Evolutionary conservation across 1,140 invertebrate genomes (phyloP).

Genomic region (Palaemon carinicauda): DNA sequence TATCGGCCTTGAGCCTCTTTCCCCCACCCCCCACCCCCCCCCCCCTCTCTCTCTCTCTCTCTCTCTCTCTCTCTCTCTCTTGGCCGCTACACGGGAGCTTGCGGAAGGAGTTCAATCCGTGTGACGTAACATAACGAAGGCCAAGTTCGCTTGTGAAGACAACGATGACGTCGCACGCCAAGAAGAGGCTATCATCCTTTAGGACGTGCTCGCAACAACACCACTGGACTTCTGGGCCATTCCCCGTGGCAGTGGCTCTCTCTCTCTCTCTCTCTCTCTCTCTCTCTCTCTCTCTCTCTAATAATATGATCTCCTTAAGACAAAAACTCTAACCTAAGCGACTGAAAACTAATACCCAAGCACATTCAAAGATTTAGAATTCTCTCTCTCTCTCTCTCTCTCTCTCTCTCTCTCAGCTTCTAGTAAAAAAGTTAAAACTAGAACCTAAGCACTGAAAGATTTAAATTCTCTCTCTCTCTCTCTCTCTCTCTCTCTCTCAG

Average conservation of each 20-base stretch:
- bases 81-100: too few relatives aligned
- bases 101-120: neutral
- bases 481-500: neutral
- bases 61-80: too few relatives aligned
- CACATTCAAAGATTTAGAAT: too few relatives aligned
- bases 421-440: too few relatives aligned
- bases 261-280: neutral
- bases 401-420: neutral
- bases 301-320: too few relatives aligned
- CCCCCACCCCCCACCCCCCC: too few relatives aligned
- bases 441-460: too few relatives aligned
- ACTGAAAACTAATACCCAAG: too few relatives aligned
- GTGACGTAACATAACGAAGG: neutral
- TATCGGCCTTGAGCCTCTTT: neutral
- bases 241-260: neutral
- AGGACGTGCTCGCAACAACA: conserved; percentile 15
- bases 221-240: neutral
- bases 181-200: conserved; percentile 16
- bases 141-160: neutral
- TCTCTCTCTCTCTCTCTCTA: neutral
- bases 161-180: neutral
- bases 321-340: too few relatives aligned
- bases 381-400: neutral
- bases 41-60: too few relatives aligned
- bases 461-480: neutral